A percentile compares a stretch with the other conserved stretches of the same genome.
These are phyloP conservation scores for Hypolimnas misippus DNA, from an alignment of 2,888 invertebrate genomes.

Conservation along the genomic window DNA sequence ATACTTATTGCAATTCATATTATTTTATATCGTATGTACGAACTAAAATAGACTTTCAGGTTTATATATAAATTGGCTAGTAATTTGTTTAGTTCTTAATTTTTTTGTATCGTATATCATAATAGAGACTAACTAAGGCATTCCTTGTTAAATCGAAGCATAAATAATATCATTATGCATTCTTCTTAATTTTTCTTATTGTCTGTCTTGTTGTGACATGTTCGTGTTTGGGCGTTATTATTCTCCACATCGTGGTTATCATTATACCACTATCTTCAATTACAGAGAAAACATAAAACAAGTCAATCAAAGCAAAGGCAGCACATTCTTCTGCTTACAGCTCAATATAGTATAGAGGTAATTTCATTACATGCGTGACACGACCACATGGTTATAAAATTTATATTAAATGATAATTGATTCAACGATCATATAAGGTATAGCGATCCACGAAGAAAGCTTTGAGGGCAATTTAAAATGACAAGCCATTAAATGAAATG, in stretches of 20 bases:
- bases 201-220: not conserved
- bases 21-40: too few relatives aligned
- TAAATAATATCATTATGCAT: too few relatives aligned
- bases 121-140: too few relatives aligned
- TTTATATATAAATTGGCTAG: too few relatives aligned
- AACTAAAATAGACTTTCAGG: too few relatives aligned
- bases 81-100: too few relatives aligned
- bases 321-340: not conserved
- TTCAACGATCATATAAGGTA: conserved; percentile 58
- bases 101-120: too few relatives aligned
- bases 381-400: conserved; percentile 48
- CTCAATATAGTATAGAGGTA: conserved; percentile 17
- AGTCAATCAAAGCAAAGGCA: not conserved
- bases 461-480: conserved; percentile 60
- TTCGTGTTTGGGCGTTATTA: too few relatives aligned
- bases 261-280: not conserved
- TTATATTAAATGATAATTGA: conserved; percentile 63
- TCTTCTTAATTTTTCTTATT: not conserved
- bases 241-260: conserved; percentile 24
- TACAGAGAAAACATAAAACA: not conserved
- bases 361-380: conserved; percentile 48
- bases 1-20: too few relatives aligned
- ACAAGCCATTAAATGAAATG: conserved; percentile 69
- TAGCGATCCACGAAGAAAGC: conserved; percentile 55
- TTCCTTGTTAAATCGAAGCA: too few relatives aligned